Evolutionary conservation across 2,113 vertebrate species (phyloP), one percentile per base, ranked within the genome.

Genomic region (Apodemus speciosus): DNA sequence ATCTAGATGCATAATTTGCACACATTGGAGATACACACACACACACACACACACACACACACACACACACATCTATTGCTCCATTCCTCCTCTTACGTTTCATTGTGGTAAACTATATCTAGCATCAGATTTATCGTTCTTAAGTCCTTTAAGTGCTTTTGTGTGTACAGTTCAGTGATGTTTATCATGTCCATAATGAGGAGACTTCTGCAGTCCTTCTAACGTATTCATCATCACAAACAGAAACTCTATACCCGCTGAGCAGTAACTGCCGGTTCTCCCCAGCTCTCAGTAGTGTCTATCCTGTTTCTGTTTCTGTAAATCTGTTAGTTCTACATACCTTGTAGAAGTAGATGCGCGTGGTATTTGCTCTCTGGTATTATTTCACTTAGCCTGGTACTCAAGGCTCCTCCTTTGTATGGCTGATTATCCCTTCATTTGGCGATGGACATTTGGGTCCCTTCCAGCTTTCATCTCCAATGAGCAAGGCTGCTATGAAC

Each of bases 61-160:
- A 58, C 68, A 25, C 23, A 38, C 20, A 46, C 13, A 68, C 32
- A 27, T 21, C 40, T 49, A 46, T 35, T 66, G 60, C 9, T 25
- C 64, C 18, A 2, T 64, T 92, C 91, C 77, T 68, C 38, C 53
- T 53, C 62, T 75, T 64, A 30, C 4, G 10, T 51, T 85, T 69
- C 60, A 80, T 35, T 88, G n/a, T 49, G 69, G 23, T 62, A 71
- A 81, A 53, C 79, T 49, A 75, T 76, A 27, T 18, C 20, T 53
- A 77, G 38, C 46, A 86, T 53, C 27, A 53, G 38, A 85, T 88
- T 93, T 80, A 35, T 62, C 49, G 53, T 56, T 88, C n/a, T 88
- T 95, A 73, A 40, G 43, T 85, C 46, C 58, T 91, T 88, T 95
- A 73, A 40, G 51, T 86, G 56, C 51, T 93, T 88, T 92, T 51